Evolutionary conservation across 2,888 invertebrate genomes (phyloP).

Genomic region (Tridacna gigas): DNA sequence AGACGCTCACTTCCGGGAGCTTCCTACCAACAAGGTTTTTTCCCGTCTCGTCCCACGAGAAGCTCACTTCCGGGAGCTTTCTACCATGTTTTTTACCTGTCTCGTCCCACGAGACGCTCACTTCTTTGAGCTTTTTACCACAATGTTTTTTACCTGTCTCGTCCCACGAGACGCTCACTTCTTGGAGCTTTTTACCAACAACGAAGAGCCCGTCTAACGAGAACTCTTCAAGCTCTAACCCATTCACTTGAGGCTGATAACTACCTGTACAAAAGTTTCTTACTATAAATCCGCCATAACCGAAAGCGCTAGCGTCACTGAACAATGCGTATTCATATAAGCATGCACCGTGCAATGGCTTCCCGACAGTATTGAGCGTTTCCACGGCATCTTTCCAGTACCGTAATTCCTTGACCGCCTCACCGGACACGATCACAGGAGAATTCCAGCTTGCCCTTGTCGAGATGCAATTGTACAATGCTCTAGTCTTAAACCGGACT

Average conservation of each 20-base stretch:
- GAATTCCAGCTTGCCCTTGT: background rate
- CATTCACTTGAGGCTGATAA: too few relatives aligned
- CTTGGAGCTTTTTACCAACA: background rate
- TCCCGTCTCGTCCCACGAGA: background rate
- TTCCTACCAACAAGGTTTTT: background rate
- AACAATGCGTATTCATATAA: background rate
- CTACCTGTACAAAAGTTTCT: too few relatives aligned
- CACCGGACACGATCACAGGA: background rate
- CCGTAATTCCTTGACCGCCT: background rate
- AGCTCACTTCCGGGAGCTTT: slow-evolving; percentile 8
- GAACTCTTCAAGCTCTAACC: too few relatives aligned
- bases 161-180: too few relatives aligned
- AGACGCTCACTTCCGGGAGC: background rate
- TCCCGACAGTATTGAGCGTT: background rate
- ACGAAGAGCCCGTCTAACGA: too few relatives aligned
- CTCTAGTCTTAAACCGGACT: background rate
- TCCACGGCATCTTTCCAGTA: background rate
- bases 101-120: background rate
- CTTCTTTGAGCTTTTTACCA: background rate
- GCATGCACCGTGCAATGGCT: background rate
- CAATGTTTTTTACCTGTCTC: too few relatives aligned
- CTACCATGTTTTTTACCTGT: too few relatives aligned
- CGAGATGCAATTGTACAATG: background rate
- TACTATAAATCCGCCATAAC: background rate
- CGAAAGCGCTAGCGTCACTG: background rate